Evolutionary conservation across 2,113 vertebrate genomes (phyloP).

Genomic region (Eupsittula cactorum): DNA sequence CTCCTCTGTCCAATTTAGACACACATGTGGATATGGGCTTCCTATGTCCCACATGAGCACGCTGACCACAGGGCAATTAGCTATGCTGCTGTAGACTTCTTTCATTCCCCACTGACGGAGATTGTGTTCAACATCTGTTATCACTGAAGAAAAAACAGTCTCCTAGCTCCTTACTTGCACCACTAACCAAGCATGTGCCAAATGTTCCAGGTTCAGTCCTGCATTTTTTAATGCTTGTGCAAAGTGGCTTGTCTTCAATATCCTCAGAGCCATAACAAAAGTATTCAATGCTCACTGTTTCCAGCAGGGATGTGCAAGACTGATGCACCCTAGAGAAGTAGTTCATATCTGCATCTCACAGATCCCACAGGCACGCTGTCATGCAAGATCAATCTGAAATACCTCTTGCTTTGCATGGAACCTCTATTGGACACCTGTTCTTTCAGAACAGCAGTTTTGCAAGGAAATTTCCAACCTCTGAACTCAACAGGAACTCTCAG

Average conservation of each 20-base stretch:
- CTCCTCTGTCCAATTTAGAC: background rate
- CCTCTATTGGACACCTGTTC: background rate
- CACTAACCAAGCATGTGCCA: background rate
- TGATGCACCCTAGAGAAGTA: background rate
- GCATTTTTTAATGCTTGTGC: background rate
- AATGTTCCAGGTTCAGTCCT: background rate
- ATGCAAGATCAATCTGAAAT: background rate
- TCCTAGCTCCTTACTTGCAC: background rate
- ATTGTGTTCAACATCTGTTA: background rate
- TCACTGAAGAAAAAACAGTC: background rate
- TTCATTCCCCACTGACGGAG: background rate
- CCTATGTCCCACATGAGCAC: background rate
- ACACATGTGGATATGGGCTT: background rate
- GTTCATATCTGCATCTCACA: background rate
- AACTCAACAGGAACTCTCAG: background rate
- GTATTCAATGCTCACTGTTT: background rate
- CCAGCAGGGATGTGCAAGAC: background rate
- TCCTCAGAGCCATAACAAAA: background rate
- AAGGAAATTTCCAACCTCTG: background rate
- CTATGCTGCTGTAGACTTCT: background rate
- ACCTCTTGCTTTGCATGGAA: background rate
- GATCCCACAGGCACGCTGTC: background rate
- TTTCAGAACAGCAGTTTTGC: background rate
- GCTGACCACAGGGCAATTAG: background rate
- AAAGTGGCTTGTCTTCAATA: background rate